Percentiles rank a stretch among this genome's conserved stretches.
Conservation (phyloP, 2,888 invertebrate genomes). For the Caenorhabditis macrosperma region DNA sequence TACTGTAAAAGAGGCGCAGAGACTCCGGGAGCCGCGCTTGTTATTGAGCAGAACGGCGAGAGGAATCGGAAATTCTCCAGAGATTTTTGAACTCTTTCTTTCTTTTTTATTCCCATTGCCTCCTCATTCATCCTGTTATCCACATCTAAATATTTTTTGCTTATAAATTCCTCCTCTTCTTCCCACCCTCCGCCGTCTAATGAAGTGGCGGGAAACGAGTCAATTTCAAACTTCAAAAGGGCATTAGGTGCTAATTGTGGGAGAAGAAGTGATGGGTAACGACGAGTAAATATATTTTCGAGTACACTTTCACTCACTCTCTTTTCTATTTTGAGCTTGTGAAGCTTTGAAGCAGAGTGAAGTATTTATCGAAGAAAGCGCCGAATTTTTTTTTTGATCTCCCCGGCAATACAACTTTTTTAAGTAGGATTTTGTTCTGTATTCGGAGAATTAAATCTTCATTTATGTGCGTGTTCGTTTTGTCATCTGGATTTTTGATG, state of each 20-base stretch:
- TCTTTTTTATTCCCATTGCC: constrained; percentile 14
- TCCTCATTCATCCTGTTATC: background rate
- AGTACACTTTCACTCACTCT: too few species aligned
- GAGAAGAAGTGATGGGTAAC: background rate
- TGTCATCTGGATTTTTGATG: too few species aligned
- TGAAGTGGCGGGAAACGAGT: constrained; percentile 2
- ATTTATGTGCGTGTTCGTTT: too few species aligned
- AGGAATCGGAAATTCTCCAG: constrained; percentile 14
- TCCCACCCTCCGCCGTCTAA: constrained; percentile 5
- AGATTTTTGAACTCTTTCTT: constrained; percentile 37
- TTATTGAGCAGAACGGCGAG: background rate
- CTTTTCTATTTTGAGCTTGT: background rate
- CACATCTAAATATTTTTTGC: too few species aligned
- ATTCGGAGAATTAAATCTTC: too few species aligned
- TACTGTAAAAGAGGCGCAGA: background rate
- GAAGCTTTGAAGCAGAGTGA: background rate
- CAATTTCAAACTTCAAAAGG: constrained; percentile 4
- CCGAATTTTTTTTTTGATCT: too few species aligned
- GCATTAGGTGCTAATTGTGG: background rate
- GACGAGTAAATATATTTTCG: background rate
- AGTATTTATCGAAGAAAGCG: background rate
- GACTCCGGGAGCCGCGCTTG: background rate
- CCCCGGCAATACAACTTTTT: too few species aligned
- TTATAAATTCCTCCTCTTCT: too few species aligned
- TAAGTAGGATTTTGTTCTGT: too few species aligned